phyloP scores from a whole-genome alignment of 1,140 invertebrate genomes.

The Spodoptera frugiperda region DNA sequence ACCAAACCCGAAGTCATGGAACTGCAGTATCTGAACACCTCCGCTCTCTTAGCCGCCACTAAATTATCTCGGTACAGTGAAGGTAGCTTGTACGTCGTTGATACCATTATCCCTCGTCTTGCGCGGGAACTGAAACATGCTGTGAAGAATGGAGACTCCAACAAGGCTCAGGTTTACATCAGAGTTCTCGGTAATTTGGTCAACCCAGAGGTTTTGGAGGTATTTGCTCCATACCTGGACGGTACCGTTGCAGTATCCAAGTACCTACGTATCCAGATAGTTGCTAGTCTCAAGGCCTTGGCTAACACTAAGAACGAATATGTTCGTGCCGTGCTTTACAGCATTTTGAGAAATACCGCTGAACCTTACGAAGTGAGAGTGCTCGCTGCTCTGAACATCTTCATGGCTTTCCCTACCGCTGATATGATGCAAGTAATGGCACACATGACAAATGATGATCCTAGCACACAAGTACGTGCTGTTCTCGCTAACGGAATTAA shows the following conservation, averaged over 20 bases:
- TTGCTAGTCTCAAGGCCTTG: conserved; percentile 86
- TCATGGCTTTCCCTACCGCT: conserved; percentile 87
- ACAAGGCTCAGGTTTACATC: conserved; percentile 87
- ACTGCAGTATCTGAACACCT: conserved; percentile 81
- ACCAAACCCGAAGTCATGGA: conserved; percentile 82
- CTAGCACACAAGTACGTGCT: conserved; percentile 87
- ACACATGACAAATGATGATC: conserved; percentile 88
- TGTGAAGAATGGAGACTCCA: conserved; percentile 81
- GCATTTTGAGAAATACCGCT: conserved; percentile 88
- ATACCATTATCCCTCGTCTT: conserved; percentile 88
- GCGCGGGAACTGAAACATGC: conserved; percentile 84
- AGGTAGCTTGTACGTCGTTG: conserved; percentile 82
- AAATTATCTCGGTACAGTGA: conserved; percentile 87
- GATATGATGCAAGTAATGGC: conserved; percentile 90
- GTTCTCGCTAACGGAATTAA: conserved; percentile 87
- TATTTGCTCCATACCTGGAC: conserved; percentile 90
- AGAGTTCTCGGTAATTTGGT: conserved; percentile 88
- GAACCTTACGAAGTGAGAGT: conserved; percentile 89
- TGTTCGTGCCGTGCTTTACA: conserved; percentile 87
- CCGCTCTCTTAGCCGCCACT: conserved; percentile 86
- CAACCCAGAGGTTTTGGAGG: conserved; percentile 87
- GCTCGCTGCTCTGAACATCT: conserved; percentile 87
- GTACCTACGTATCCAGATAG: conserved; percentile 88
- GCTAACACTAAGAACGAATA: conserved; percentile 81
- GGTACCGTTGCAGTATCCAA: conserved; percentile 85